These are phyloP conservation scores for Pangasianodon hypophthalmus DNA, from an alignment of 2,113 vertebrate genomes.

Conservation along the genomic window DNA sequence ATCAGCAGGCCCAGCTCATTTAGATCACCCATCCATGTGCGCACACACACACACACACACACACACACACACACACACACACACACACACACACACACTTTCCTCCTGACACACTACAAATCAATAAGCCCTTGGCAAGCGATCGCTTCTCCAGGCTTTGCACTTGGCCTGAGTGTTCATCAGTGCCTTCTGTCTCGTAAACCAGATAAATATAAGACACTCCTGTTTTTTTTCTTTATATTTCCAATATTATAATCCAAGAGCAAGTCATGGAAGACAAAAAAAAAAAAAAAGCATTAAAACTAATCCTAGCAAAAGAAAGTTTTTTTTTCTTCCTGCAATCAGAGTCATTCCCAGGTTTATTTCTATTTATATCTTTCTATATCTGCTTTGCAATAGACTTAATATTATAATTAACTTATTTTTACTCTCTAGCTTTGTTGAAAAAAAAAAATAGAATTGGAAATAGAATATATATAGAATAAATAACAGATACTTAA, in stretches of 20 bases:
- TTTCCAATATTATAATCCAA: background rate
- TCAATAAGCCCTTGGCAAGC: constrained; percentile 14
- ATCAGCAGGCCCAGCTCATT: background rate
- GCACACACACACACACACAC: background rate
- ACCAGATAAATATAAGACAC: background rate
- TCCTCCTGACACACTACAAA: background rate
- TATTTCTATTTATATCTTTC: too few relatives aligned
- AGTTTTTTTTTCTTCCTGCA: too few relatives aligned
- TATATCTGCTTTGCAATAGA: too few relatives aligned
- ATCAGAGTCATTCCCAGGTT: too few relatives aligned
- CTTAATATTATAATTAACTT: too few relatives aligned
- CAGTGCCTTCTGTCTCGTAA: background rate
- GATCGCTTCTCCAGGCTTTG: background rate
- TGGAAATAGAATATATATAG: too few relatives aligned
- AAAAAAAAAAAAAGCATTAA: background rate
- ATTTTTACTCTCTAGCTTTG: too few relatives aligned
- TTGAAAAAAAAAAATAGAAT: too few relatives aligned
- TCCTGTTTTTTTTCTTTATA: background rate
- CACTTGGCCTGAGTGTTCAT: background rate
- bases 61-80: background rate
- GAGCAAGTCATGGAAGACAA: background rate
- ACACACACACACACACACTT: background rate
- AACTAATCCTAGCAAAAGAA: background rate
- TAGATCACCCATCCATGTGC: background rate
- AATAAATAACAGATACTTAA: too few relatives aligned